Percentiles rank a stretch among this genome's conserved stretches.
These are phyloP conservation scores for Dermochelys coriacea DNA, from an alignment of 2,797 vertebrate species.

Conservation along the genomic window DNA sequence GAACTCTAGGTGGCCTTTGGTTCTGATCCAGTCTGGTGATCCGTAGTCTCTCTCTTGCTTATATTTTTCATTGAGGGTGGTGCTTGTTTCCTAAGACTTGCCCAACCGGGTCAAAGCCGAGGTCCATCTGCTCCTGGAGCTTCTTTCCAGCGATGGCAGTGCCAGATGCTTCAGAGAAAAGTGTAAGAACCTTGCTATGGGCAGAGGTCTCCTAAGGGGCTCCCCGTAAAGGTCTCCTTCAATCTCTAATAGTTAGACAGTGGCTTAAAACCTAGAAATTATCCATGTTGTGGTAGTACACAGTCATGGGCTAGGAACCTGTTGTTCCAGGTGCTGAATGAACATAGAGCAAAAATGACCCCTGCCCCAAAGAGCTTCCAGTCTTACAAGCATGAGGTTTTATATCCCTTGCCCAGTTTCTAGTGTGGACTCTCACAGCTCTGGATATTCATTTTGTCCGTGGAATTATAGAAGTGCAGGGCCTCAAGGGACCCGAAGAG, in stretches of 20 bases:
- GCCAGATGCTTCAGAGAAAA: background rate
- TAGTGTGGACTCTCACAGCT: no score
- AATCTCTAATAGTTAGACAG: background rate
- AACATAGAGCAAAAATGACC: background rate
- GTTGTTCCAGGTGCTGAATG: background rate
- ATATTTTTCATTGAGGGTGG: background rate
- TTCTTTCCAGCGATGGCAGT: background rate
- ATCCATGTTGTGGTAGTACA: accelerated
- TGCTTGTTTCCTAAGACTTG: background rate
- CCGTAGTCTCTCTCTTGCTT: background rate
- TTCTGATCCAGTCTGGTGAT: background rate
- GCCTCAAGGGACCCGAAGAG: background rate
- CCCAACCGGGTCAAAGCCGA: background rate
- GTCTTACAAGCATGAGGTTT: background rate
- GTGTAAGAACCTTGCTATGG: background rate
- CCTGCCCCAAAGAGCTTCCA: background rate
- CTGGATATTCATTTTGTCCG: background rate
- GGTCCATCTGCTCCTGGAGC: background rate
- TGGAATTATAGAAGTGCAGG: background rate
- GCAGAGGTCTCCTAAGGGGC: background rate
- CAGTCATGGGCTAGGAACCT: background rate
- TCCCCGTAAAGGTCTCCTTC: background rate
- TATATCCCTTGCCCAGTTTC: background rate
- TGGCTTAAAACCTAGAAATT: background rate
- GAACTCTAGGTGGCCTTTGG: background rate